phyloP scores from a whole-genome alignment of 2,888 invertebrate genomes.

The Atherix ibis region DNA sequence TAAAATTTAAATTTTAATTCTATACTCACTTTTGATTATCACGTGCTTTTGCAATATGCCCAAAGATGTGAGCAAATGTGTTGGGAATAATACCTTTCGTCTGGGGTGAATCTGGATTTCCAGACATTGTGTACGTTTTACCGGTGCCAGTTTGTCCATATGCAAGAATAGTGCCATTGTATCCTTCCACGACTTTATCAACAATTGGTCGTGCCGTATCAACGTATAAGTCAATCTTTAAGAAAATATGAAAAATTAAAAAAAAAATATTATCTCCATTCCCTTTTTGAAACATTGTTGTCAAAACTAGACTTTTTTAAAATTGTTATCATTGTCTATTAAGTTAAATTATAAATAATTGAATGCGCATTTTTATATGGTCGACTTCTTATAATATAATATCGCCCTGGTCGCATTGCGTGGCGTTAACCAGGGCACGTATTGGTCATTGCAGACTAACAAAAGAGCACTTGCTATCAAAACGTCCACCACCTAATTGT shows the following conservation, averaged over 20 bases:
- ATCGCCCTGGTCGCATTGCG: too few relatives aligned
- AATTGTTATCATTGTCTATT: too few relatives aligned
- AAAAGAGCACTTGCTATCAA: too few relatives aligned
- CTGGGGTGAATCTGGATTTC: constrained; percentile 72
- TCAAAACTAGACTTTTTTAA: too few relatives aligned
- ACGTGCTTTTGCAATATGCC: constrained; percentile 86
- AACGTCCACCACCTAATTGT: too few relatives aligned
- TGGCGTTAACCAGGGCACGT: too few relatives aligned
- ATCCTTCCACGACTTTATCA: constrained; percentile 89
- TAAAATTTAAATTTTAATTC: background rate
- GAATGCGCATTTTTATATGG: too few relatives aligned
- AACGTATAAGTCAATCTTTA: constrained; percentile 82
- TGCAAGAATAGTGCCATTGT: constrained; percentile 87
- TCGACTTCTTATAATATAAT: too few relatives aligned
- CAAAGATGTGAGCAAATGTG: constrained; percentile 97
- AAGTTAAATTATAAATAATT: too few relatives aligned
- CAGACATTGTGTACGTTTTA: constrained; percentile 98
- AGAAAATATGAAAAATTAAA: too few relatives aligned
- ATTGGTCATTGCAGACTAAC: too few relatives aligned
- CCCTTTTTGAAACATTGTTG: too few relatives aligned
- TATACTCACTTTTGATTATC: constrained; percentile 67
- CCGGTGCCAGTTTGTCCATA: constrained; percentile 94
- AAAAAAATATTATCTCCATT: background rate
- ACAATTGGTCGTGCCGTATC: constrained; percentile 93
- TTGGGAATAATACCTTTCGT: constrained; percentile 94